Percentiles rank a stretch among this genome's conserved stretches.
Conservation (phyloP, 2,888 invertebrate genomes). For the Drosophila nr. fundita region DNA sequence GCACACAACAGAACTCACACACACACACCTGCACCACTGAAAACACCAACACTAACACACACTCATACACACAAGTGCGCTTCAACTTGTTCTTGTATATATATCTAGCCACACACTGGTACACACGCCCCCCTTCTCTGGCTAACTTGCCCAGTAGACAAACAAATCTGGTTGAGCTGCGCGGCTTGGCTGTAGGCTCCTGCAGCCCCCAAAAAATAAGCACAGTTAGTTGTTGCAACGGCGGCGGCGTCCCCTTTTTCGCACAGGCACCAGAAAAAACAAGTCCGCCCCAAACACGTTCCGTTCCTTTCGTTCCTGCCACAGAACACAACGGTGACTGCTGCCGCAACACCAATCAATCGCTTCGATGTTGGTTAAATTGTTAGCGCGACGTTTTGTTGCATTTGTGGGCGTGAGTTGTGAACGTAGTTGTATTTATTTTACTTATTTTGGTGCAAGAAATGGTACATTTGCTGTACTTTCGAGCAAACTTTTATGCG, state of each 20-base stretch:
- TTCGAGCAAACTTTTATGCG: slow-evolving; percentile 45
- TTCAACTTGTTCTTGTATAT: slow-evolving; percentile 66
- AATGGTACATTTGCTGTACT: slow-evolving; percentile 50
- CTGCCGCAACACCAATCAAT: not conserved
- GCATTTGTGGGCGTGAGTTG: slow-evolving; percentile 16
- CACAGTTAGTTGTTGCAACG: slow-evolving; percentile 55
- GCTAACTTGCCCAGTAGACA: slow-evolving; percentile 45
- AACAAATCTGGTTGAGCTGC: slow-evolving; percentile 63
- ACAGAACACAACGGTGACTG: slow-evolving; percentile 19
- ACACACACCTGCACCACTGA: slow-evolving; percentile 38
- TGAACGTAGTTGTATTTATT: slow-evolving; percentile 22
- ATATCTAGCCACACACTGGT: slow-evolving; percentile 32
- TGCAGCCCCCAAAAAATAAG: slow-evolving; percentile 53
- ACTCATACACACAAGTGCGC: slow-evolving; percentile 37
- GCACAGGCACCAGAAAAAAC: slow-evolving; percentile 54
- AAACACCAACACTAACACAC: slow-evolving; percentile 35
- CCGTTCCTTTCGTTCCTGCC: slow-evolving; percentile 59
- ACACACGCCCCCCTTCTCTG: slow-evolving; percentile 31
- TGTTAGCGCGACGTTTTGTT: slow-evolving; percentile 13
- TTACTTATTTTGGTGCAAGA: slow-evolving; percentile 27
- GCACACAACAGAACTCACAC: slow-evolving; percentile 17
- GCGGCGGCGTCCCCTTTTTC: slow-evolving; percentile 62
- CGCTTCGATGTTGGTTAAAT: not conserved
- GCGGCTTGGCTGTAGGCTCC: slow-evolving; percentile 57
- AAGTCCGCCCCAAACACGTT: slow-evolving; percentile 74